Evolutionary conservation across 2,888 invertebrate genomes (phyloP).

Genomic region (Nemotelus pantherinus): DNA sequence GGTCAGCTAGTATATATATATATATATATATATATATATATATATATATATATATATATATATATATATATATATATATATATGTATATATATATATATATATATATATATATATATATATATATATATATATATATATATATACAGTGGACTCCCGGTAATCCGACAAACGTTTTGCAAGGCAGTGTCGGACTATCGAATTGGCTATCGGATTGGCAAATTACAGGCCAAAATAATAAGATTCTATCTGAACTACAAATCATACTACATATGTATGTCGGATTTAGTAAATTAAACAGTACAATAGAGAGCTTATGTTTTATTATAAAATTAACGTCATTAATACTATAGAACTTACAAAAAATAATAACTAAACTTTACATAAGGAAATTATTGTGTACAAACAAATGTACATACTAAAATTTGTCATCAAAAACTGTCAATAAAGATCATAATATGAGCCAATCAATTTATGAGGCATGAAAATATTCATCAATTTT

Average conservation of each 20-base stretch:
- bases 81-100: too few relatives aligned
- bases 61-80: too few relatives aligned
- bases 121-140: too few relatives aligned
- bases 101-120: too few relatives aligned
- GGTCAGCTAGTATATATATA: too few relatives aligned
- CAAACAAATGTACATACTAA: neutral
- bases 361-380: neutral
- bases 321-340: slow-evolving; percentile 14
- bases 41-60: too few relatives aligned
- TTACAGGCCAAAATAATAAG: neutral
- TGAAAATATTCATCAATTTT: slow-evolving; percentile 14
- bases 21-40: too few relatives aligned
- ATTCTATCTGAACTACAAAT: slow-evolving; percentile 13
- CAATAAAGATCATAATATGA: neutral
- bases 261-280: slow-evolving; percentile 3
- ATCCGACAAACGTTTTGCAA: too few relatives aligned
- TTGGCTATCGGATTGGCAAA: too few relatives aligned
- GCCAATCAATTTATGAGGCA: neutral
- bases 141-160: too few relatives aligned
- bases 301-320: slow-evolving; percentile 1
- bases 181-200: too few relatives aligned
- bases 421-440: neutral
- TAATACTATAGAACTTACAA: neutral
- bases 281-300: neutral
- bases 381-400: neutral